A percentile compares a stretch with the other conserved stretches of the same genome.
Conservation (phyloP, 2,113 vertebrate species). For the Passer domesticus region DNA sequence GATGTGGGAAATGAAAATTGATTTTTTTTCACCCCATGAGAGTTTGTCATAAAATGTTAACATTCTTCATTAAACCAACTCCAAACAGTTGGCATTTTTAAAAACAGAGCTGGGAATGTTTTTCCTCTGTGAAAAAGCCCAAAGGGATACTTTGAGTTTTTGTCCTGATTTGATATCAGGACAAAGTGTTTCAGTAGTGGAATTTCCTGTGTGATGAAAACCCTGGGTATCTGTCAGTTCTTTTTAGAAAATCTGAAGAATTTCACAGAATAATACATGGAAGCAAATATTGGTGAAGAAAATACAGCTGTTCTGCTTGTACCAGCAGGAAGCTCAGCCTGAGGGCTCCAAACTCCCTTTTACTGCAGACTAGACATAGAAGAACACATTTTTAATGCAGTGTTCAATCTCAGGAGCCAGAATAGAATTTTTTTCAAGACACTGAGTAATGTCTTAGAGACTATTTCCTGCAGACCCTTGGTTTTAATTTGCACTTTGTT, state of each 20-base stretch:
- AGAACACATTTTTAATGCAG: not conserved
- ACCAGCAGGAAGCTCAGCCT: not conserved
- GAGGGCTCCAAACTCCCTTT: not conserved
- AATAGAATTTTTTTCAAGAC: not conserved
- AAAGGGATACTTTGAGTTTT: not conserved
- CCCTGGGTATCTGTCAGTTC: not conserved
- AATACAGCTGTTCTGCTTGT: not conserved
- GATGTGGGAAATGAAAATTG: not conserved
- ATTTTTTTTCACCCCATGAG: not conserved
- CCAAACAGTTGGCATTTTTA: not conserved
- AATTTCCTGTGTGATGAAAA: conserved; percentile 11
- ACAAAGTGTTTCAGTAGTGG: not conserved
- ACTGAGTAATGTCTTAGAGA: not conserved
- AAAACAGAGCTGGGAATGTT: not conserved
- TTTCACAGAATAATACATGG: not conserved
- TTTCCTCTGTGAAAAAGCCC: not conserved
- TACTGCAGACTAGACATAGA: not conserved
- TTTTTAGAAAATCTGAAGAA: not conserved
- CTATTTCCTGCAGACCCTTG: not conserved
- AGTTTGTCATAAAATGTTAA: not conserved
- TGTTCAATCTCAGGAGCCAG: not conserved
- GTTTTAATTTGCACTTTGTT: not conserved
- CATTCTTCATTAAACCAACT: not conserved
- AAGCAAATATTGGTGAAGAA: not conserved
- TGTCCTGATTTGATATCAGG: not conserved